These are phyloP conservation scores for Notolabrus celidotus DNA, from an alignment of 2,797 vertebrate genomes.

Conservation along the genomic window DNA sequence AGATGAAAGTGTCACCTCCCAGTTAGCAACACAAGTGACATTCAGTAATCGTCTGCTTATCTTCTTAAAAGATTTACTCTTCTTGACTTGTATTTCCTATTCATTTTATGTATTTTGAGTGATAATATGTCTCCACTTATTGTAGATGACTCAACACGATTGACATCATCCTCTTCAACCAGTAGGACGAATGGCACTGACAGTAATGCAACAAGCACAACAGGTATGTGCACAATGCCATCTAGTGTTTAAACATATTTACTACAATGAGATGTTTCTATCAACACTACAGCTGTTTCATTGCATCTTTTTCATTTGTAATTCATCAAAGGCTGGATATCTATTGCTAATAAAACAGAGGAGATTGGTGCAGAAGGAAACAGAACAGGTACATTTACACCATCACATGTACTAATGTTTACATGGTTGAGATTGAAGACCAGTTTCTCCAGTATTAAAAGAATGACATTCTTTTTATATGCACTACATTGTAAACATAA, in stretches of 20 bases:
- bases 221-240: slow-evolving; percentile 57
- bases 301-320: not conserved
- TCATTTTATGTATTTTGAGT: no score
- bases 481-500: not conserved
- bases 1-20: no score
- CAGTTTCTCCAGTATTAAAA: no score
- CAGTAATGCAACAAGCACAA: slow-evolving; percentile 34
- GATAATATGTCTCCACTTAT: not conserved
- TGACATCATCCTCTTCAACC: slow-evolving; percentile 18
- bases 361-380: slow-evolving; percentile 31
- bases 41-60: not conserved
- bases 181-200: slow-evolving; percentile 22
- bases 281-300: not conserved
- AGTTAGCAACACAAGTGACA: not conserved
- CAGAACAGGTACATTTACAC: slow-evolving; percentile 56
- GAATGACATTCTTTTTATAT: not conserved
- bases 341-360: slow-evolving; percentile 28
- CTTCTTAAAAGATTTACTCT: not conserved
- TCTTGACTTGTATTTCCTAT: not conserved
- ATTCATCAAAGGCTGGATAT: slow-evolving; percentile 38
- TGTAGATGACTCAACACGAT: slow-evolving; percentile 27
- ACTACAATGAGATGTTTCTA: not conserved
- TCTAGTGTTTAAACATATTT: slow-evolving; percentile 45
- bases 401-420: not conserved
- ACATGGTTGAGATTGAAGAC: no score